Base-by-base conservation (phyloP, 2,888 invertebrate genomes). In the Chrysodeixis includens region DNA sequence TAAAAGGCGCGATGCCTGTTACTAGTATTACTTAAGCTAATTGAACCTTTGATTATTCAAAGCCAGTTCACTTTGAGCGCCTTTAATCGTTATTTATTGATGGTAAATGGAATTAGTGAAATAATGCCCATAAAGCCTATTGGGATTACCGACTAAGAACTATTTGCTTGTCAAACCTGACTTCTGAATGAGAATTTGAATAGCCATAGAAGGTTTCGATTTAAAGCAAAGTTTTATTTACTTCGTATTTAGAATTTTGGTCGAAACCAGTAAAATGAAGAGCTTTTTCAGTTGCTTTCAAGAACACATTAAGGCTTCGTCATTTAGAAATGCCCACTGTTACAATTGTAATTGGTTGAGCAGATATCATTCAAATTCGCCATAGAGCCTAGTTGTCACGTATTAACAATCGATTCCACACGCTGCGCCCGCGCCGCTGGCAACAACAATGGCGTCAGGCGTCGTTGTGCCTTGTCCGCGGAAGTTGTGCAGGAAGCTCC, bases 401-500 rank as follows among this genome's bases (percentile, higher is more conserved):
- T 74, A 74, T 12, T 3, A 49, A 30, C 66, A 67, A 69, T 67
- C 66, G 61, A 65, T 78, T 75, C 66, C 54, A 66, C 71, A 57
- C 56, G 30, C 57, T 63, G 60, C 56, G 61, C 52, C 62, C 62
- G 62, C 56, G 69, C 66, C 56, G 60, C 46, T 56, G 56, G 59
- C 57, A 66, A 69, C 64, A 74, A 82, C 82, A 85, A 81, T 82
- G 56, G 80, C 74, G 73, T 74, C 82, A 74, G 77, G 4, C 35
- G 12, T 12, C 35, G 2, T 76, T 71, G 81, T 82, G 83, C 84
- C 77, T 74, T 78, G 79, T 79, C 86, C 83, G 88, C 92, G 92
- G 92, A 92, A 87, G 88, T 84, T 69, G 78, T 79, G 80, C 92
- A 89, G 92, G 92, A 92, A 91, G 79, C 86, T 82, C 85, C 84